Base-by-base conservation (phyloP, 2,797 vertebrate genomes). In the Tauraco hartlaubi region DNA sequence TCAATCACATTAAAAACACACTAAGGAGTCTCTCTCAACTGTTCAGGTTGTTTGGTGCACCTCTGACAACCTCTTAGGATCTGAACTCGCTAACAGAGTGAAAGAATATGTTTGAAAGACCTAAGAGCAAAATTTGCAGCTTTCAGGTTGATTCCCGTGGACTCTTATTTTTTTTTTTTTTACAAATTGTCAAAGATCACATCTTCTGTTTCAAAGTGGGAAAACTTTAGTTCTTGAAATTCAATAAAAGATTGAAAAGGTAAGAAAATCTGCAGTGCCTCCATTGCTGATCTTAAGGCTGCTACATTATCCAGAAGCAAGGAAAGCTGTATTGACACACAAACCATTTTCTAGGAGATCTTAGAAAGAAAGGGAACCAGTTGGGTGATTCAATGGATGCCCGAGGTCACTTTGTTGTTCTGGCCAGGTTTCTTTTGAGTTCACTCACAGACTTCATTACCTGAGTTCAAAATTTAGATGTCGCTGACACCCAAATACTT, bases 171-270 rank as follows among this genome's bases (percentile, higher is more conserved):
- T 19, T 26, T 35, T 8, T 23, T 35, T 61, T 76, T 78, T 41
- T 5, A 15, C 16, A 77, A n/a, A 49, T 3, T 63, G 31, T 28
- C 67, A 85, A 61, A 83, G 54, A 35, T 10, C 28, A 46, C 10
- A 46, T 8, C 23, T 28, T 66, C 58, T 80, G 19, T 46, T 89
- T 75, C 39, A 10, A 66, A 87, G 46, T 25, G 39, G 68, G n/a
- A 92, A 92, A 96, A 71, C 8, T 59, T 88, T 37, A 88, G 61
- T 58, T 67, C 66, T 62, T 73, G 41, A 94, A 96, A 96, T 90
- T 28, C 4, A 9, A 35, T 46, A 80, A 66, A 89, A 80, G 56
- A 64, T 9, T 51, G 54, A 51, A 94, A 96, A 87, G 12, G 20
- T 59, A 67, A 54, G 20, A 22, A 63, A 54, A 41, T 35, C 59